Evolutionary conservation across 2,888 invertebrate species (phyloP), one percentile per base, ranked within the genome.

Genomic region (Clistopyga incitator): DNA sequence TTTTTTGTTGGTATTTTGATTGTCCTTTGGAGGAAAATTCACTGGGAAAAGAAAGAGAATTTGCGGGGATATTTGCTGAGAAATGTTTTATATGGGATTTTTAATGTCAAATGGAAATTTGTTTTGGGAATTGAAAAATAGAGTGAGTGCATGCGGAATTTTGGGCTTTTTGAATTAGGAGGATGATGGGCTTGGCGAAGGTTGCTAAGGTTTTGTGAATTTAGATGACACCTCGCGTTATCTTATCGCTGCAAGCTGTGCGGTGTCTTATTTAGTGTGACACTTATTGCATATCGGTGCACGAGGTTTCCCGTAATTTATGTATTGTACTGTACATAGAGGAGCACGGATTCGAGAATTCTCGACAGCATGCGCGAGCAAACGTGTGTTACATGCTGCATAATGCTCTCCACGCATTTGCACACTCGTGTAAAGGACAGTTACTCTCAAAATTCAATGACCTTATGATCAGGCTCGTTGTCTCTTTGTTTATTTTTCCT

Each of bases 401-500:
- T 29, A 34, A 61, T n/a, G 59, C 29, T 34, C 29, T 34, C 29
- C 34, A n/a, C 52, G 54, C 18, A n/a, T 59, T 59, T 47, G 20
- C 47, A 71, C 13, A 18, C 38, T 15, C 10, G 75, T 50, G 42
- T 56, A 13, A 18, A 56, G 74, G 74, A 79, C 67, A 79, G 67
- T 74, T 54, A 23, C 45, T 11, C 23, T 18, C 67, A 74, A 80
- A 74, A 80, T 59, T 61, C 11, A 23, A 45, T 13, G 61, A 34
- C 20, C 38, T 3, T 13, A 50, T 15, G 8, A 23, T 15, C 18
- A 6, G 52, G 20, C 20, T 54, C 15, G n/a, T 11, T 34, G 18
- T 59, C 38, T n/a, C 15, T 59, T 23, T 50, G 23, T 59, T 23
- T 50, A 18, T 18, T 42, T 3, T 38, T 42, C 47, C 23, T 23